Evolutionary conservation across 92 coral and sea anemone genomes (phyloP).

Genomic region (Meandrina meandrites): DNA sequence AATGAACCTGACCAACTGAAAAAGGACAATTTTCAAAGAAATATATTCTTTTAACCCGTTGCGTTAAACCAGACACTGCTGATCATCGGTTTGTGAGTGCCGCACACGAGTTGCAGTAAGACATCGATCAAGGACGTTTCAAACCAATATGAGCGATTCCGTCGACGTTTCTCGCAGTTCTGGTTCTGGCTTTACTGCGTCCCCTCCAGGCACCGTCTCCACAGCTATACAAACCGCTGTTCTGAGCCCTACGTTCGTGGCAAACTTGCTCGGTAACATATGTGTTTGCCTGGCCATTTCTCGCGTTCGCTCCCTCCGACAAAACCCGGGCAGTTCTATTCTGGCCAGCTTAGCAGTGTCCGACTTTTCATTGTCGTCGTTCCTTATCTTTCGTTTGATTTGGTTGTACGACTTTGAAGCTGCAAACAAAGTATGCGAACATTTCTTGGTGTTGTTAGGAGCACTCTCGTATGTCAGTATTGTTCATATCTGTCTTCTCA

Average conservation of each 20-base stretch:
- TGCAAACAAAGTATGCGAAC: constrained; percentile 12
- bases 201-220: background rate
- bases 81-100: no score
- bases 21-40: background rate
- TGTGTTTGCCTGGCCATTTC: constrained; percentile 20
- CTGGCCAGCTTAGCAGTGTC: constrained; percentile 31
- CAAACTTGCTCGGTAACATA: constrained; percentile 20
- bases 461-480: constrained; percentile 61
- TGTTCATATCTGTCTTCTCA: constrained; percentile 76
- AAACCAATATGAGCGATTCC: no score
- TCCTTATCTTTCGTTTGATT: constrained; percentile 10
- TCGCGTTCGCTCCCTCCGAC: constrained; percentile 15
- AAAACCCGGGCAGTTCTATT: constrained; percentile 8
- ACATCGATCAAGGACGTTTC: no score
- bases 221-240: constrained; percentile 20
- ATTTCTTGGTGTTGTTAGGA: constrained; percentile 9
- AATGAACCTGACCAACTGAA: background rate
- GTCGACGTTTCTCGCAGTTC: no score
- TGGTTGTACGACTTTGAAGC: constrained; percentile 25
- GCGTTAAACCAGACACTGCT: no score
- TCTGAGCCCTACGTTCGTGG: constrained; percentile 4
- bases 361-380: constrained; percentile 7
- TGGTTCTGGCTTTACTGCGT: background rate
- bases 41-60: no score
- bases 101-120: no score